These are phyloP conservation scores for Oncopodura yosiiana DNA, from an alignment of 1,140 invertebrate species.

Conservation along the genomic window DNA sequence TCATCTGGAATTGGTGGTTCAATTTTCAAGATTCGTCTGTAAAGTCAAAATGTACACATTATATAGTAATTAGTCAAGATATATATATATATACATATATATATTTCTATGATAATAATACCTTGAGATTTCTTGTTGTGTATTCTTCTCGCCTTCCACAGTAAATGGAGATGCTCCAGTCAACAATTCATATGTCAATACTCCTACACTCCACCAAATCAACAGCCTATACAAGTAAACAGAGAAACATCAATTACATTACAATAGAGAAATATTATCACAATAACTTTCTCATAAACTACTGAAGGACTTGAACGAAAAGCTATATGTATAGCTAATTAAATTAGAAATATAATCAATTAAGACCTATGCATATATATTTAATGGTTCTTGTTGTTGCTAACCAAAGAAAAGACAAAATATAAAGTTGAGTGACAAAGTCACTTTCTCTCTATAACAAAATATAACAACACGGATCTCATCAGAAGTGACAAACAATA, in stretches of 20 bases:
- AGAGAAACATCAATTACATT: slow-evolving; percentile 6
- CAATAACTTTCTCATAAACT: neutral
- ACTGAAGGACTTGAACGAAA: neutral
- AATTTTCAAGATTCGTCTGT: slow-evolving; percentile 67
- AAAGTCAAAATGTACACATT: slow-evolving; percentile 29
- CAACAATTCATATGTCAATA: slow-evolving; percentile 90
- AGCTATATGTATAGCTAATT: too few relatives aligned
- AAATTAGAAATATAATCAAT: neutral
- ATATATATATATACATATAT: slow-evolving; percentile 2
- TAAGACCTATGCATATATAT: too few relatives aligned
- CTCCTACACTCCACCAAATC: slow-evolving; percentile 99
- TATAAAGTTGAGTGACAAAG: too few relatives aligned
- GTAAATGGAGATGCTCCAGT: slow-evolving; percentile 96
- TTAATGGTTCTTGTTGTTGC: too few relatives aligned
- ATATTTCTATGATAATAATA: slow-evolving; percentile 35
- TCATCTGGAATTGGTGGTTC: slow-evolving; percentile 73
- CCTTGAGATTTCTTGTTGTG: slow-evolving; percentile 85
- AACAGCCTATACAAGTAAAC: slow-evolving; percentile 56
- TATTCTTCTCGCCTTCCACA: slow-evolving; percentile 81
- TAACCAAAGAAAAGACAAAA: too few relatives aligned
- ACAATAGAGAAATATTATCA: too few relatives aligned
- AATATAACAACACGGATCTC: too few relatives aligned
- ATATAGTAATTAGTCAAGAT: neutral
- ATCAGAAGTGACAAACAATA: too few relatives aligned
- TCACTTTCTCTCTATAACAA: too few relatives aligned